phyloP scores from a whole-genome alignment of 2,797 vertebrate genomes.

The Borostomias antarcticus region DNA sequence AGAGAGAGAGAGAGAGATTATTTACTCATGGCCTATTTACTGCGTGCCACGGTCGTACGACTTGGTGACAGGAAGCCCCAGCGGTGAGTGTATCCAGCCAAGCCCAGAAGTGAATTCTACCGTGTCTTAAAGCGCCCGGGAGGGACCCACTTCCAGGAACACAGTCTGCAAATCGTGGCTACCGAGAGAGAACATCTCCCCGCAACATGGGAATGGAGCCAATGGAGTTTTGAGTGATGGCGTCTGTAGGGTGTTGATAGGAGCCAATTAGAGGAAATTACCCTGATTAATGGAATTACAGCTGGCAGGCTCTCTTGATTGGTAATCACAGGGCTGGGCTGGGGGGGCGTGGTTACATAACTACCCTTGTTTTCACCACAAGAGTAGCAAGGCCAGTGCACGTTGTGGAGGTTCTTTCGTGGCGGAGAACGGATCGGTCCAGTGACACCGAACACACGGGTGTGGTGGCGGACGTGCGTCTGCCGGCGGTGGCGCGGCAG shows the following conservation, averaged over 20 bases:
- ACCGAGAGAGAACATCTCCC: no score
- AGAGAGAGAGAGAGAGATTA: no score
- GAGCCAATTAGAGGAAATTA: conserved; percentile 69
- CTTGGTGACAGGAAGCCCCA: not conserved
- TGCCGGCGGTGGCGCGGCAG: no score
- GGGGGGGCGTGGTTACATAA: not conserved
- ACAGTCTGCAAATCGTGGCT: no score
- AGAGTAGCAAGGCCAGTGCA: not conserved
- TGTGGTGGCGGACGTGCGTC: no score
- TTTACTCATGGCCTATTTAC: conserved; percentile 35
- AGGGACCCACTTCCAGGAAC: not conserved
- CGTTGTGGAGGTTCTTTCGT: no score
- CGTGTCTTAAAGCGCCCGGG: not conserved
- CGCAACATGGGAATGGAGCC: conserved; percentile 15
- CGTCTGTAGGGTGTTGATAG: conserved; percentile 64
- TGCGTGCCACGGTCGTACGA: not conserved
- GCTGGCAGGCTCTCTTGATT: conserved; percentile 52
- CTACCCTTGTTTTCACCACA: not conserved
- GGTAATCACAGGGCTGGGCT: conserved; percentile 31
- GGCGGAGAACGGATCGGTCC: no score
- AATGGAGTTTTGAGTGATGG: conserved; percentile 56
- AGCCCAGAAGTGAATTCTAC: not conserved
- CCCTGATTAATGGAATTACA: conserved; percentile 71
- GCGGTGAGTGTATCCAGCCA: not conserved
- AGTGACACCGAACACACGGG: no score